Conservation (phyloP, 2,113 vertebrate species). For the Hiodon alosoides region DNA sequence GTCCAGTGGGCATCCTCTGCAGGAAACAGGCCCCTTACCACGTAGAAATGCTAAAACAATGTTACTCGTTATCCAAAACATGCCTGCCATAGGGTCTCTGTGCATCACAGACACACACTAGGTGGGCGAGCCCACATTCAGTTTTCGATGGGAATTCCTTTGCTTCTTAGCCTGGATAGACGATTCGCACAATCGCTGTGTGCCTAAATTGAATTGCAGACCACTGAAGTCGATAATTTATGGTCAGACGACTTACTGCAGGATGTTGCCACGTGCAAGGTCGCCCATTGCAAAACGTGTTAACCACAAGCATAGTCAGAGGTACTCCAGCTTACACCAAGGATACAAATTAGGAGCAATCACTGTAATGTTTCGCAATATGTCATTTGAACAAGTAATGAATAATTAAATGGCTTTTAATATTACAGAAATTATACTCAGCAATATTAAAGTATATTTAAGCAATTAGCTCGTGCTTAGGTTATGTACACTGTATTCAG, state of each 20-base stretch:
- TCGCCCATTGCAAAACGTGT: constrained; percentile 41
- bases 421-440: not conserved
- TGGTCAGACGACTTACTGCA: constrained; percentile 12
- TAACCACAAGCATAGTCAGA: constrained; percentile 40
- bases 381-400: constrained; percentile 15
- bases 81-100: constrained; percentile 26
- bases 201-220: too few relatives aligned
- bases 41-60: constrained; percentile 17
- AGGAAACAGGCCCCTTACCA: constrained; percentile 18
- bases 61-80: constrained; percentile 35
- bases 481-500: not conserved
- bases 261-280: constrained; percentile 19
- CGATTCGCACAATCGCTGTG: too few relatives aligned
- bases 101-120: constrained; percentile 21
- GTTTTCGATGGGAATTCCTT: too few relatives aligned
- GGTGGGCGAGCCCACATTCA: too few relatives aligned
- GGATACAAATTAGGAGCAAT: not conserved
- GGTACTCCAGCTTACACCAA: constrained; percentile 6
- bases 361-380: constrained; percentile 1
- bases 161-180: too few relatives aligned
- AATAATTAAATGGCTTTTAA: constrained; percentile 17
- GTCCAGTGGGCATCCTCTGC: constrained; percentile 32
- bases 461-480: not conserved
- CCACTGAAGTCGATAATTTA: constrained; percentile 5
- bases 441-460: not conserved